Conservation (phyloP, 2,888 invertebrate species). For the Rhagium mordax region DNA sequence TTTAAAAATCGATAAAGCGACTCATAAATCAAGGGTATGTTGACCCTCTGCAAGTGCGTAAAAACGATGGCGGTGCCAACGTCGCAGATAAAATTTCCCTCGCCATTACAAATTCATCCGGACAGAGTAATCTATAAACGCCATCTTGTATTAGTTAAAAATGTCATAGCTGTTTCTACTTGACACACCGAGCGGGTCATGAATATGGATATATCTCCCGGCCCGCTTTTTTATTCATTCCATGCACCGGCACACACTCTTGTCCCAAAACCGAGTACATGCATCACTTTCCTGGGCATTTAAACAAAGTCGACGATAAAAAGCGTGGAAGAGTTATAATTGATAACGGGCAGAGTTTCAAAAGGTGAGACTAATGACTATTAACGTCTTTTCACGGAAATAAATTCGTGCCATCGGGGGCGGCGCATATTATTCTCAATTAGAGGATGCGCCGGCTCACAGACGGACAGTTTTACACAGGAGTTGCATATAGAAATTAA, state of each 20-base stretch:
- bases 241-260: not conserved
- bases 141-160: constrained; percentile 66
- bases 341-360: not conserved
- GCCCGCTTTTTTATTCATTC: constrained; percentile 38
- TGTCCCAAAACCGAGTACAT: not conserved
- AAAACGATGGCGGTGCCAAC: constrained; percentile 33
- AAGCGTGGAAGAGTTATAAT: not conserved
- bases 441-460: too few relatives aligned
- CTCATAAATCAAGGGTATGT: constrained; percentile 48
- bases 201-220: constrained; percentile 62
- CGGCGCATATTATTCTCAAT: not conserved
- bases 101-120: constrained; percentile 53
- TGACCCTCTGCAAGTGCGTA: constrained; percentile 44
- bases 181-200: constrained; percentile 58
- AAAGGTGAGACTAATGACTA: not conserved
- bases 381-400: not conserved
- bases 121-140: constrained; percentile 65
- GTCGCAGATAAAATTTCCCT: constrained; percentile 35
- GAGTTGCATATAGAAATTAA: too few relatives aligned
- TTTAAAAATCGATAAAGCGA: constrained; percentile 48
- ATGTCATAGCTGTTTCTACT: constrained; percentile 58
- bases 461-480: too few relatives aligned
- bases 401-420: not conserved
- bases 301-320: not conserved
- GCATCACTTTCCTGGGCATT: not conserved